A percentile compares a stretch with the other conserved stretches of the same genome.
Conservation (phyloP, 2,113 vertebrate species). For the Hystrix cristata region DNA sequence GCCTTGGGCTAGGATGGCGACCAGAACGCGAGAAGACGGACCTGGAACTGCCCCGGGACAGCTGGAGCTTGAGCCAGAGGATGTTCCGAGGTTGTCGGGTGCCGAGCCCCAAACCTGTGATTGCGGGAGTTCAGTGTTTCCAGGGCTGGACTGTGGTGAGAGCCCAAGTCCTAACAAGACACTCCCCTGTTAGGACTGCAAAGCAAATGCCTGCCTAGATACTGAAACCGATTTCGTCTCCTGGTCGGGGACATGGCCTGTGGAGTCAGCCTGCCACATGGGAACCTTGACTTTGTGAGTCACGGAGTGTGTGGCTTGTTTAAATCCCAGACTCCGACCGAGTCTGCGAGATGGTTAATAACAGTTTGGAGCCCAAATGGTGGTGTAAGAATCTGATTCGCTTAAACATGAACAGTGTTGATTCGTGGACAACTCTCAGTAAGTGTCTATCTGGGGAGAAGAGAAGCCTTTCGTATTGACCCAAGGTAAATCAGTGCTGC, state of each 20-base stretch:
- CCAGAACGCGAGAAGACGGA: neutral
- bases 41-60: neutral
- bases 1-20: neutral
- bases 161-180: neutral
- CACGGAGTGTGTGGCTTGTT: neutral
- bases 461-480: neutral
- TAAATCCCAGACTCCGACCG: neutral
- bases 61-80: neutral
- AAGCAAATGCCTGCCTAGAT: neutral
- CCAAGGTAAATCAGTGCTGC: neutral
- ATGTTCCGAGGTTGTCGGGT: neutral
- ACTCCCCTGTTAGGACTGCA: neutral
- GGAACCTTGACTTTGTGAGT: neutral
- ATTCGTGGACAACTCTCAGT: neutral
- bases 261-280: neutral
- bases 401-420: neutral
- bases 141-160: neutral
- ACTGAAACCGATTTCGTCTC: neutral
- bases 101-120: neutral
- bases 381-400: neutral
- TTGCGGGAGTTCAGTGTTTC: neutral
- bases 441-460: neutral
- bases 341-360: neutral
- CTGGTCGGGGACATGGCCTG: neutral
- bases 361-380: neutral